Percentiles rank a stretch among this genome's conserved stretches.
These are phyloP conservation scores for Frankliniella intonsa DNA, from an alignment of 2,888 invertebrate species.

Conservation along the genomic window DNA sequence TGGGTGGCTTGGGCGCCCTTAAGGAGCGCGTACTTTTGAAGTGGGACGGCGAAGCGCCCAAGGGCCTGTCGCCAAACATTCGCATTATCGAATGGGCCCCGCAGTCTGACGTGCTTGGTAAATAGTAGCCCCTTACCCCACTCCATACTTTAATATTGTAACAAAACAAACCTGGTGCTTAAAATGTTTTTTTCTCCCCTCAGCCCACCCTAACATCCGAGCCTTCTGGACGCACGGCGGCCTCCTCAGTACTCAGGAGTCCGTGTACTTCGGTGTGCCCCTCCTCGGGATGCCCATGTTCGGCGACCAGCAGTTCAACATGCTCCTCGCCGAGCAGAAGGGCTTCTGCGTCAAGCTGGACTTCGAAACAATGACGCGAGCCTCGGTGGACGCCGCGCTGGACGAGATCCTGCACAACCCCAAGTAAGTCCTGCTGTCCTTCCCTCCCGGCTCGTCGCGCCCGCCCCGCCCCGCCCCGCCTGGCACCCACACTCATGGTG, in stretches of 20 bases:
- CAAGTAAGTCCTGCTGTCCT: neutral
- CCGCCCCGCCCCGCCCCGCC: no score
- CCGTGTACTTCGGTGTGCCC: neutral
- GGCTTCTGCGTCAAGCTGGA: conserved; percentile 18
- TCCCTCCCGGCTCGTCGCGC: neutral
- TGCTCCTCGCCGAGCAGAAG: neutral
- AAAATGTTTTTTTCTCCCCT: neutral
- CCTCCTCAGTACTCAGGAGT: conserved; percentile 14
- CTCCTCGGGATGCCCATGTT: conserved; percentile 14
- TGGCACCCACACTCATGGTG: neutral
- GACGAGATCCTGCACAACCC: neutral
- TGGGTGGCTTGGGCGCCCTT: neutral
- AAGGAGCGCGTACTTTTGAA: conserved; percentile 1
- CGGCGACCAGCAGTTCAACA: conserved; percentile 21
- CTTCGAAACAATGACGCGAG: neutral
- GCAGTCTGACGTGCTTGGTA: neutral
- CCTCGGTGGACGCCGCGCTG: neutral
- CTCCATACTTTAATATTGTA: no score
- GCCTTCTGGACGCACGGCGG: neutral
- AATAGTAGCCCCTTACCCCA: neutral
- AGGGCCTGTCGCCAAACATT: neutral
- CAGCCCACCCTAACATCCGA: conserved; percentile 8
- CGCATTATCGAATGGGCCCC: neutral
- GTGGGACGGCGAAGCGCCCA: neutral
- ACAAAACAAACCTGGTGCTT: no score